Conservation (phyloP, 1,140 invertebrate genomes). For the Temnothorax curvispinosus region DNA sequence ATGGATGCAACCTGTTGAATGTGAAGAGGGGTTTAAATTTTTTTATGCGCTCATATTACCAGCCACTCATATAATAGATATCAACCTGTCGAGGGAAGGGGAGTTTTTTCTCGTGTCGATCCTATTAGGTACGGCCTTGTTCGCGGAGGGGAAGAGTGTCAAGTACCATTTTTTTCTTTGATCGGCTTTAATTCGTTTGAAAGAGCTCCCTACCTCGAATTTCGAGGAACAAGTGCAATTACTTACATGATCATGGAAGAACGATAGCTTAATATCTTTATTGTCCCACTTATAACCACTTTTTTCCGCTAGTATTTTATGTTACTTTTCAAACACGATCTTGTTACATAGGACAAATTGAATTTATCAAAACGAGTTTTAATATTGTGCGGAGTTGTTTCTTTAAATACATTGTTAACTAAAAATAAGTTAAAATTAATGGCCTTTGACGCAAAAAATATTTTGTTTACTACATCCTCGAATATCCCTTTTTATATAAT, state of each 20-base stretch:
- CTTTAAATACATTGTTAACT: too few species aligned
- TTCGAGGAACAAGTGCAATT: conserved; percentile 49
- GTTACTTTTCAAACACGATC: neutral
- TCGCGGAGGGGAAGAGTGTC: conserved; percentile 45
- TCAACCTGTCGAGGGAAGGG: conserved; percentile 76
- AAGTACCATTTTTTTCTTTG: conserved; percentile 55
- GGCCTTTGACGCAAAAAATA: neutral
- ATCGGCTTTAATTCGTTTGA: conserved; percentile 58
- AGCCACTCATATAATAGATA: conserved; percentile 68
- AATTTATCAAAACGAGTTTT: neutral
- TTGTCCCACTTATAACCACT: neutral
- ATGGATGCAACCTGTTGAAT: conserved; percentile 65
- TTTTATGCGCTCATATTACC: conserved; percentile 70
- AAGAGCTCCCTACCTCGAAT: conserved; percentile 64
- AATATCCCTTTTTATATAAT: too few species aligned
- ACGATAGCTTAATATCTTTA: neutral
- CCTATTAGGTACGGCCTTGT: conserved; percentile 59
- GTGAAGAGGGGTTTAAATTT: conserved; percentile 62
- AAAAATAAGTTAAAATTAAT: too few species aligned
- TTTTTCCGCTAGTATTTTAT: neutral
- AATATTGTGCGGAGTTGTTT: neutral
- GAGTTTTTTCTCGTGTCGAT: conserved; percentile 70
- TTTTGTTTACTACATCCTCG: neutral
- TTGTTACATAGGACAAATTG: neutral
- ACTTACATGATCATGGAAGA: conserved; percentile 12